Conservation (phyloP, 2,888 invertebrate genomes). For the Listrodromus nycthemerus region DNA sequence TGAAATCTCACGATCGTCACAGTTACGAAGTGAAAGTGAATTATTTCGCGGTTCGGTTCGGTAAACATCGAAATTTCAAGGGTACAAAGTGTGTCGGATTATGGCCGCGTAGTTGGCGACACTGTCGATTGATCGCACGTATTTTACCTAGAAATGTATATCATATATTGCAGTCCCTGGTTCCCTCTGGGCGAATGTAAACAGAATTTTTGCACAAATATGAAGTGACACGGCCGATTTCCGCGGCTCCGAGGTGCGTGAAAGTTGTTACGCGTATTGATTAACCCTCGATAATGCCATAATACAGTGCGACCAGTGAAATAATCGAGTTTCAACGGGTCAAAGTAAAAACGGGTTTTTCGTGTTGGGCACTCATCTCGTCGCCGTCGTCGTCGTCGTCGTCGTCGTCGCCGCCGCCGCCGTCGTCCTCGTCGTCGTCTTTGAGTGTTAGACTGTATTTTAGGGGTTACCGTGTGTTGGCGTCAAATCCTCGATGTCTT, state of each 20-base stretch:
- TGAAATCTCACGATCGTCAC: background rate
- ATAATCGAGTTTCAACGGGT: slow-evolving; percentile 56
- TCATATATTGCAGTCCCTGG: slow-evolving; percentile 54
- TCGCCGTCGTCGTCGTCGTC: background rate
- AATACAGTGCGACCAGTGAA: slow-evolving; percentile 43
- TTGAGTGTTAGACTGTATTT: slow-evolving; percentile 13
- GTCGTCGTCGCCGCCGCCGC: background rate
- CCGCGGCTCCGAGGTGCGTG: slow-evolving; percentile 69
- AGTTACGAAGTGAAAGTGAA: background rate
- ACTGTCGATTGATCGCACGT: slow-evolving; percentile 79
- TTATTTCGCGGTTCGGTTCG: background rate
- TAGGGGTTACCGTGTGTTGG: slow-evolving; percentile 23
- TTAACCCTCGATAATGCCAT: slow-evolving; percentile 14
- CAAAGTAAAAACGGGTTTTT: slow-evolving; percentile 71
- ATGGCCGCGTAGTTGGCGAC: slow-evolving; percentile 73
- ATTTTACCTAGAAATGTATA: slow-evolving; percentile 77
- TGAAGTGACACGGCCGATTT: slow-evolving; percentile 76
- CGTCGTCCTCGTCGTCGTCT: background rate
- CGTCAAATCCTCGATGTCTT: slow-evolving; percentile 31
- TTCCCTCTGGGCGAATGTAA: slow-evolving; percentile 76
- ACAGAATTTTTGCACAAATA: slow-evolving; percentile 78
- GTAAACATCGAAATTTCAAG: background rate
- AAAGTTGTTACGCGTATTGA: slow-evolving; percentile 20
- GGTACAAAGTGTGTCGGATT: slow-evolving; percentile 24
- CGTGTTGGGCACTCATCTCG: slow-evolving; percentile 58